Evolutionary conservation across 53 echinoderm and acorn worm genomes (phyloP), one percentile per base, ranked within the genome.

Genomic region (Henricia sp.): DNA sequence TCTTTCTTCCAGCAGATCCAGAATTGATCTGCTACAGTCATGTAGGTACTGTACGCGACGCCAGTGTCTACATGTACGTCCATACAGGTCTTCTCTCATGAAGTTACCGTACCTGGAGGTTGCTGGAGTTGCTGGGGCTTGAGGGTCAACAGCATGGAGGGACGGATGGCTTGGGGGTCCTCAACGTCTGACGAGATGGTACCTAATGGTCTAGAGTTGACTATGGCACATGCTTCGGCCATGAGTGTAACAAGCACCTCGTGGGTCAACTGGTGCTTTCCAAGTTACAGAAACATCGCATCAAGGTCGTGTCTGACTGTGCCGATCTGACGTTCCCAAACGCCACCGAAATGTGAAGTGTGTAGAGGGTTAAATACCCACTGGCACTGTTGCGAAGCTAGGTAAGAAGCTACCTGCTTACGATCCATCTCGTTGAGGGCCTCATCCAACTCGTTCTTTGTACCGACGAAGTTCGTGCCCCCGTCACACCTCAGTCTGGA

Each of bases 381-480:
- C 52, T 88, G 38, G 26, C 63, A 58, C 3, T 70, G 60, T 43
- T 82, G 67, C 3, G 72, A 62, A 1, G 71, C 20, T 25, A 88
- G 46, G 88, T 44, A 70, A 17, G 6, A 17, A 19, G 41, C 24
- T 2, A 41, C 24, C 42, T 24, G n/a, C 58, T 58, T n/a, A n/a
- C n/a, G n/a, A n/a, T n/a, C n/a, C n/a, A n/a, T n/a, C n/a, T n/a
- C n/a, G n/a, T n/a, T n/a, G n/a, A n/a, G n/a, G n/a, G n/a, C 71
- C 6, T 56, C 71, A 70, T 78, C 37, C 1, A 87, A 58, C 16
- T 63, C 35, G 8, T 35, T 46, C 68, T 78, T 65, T 23, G 92
- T 88, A 33, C 92, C 92, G 19, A 88, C 55, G 50, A 92, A 88
- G 88, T 92, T 91, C 0, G 92, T 91, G 2, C 91, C 91, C 57